These are phyloP conservation scores for Mercenaria mercenaria DNA, from an alignment of 1,140 invertebrate genomes.

Conservation along the genomic window DNA sequence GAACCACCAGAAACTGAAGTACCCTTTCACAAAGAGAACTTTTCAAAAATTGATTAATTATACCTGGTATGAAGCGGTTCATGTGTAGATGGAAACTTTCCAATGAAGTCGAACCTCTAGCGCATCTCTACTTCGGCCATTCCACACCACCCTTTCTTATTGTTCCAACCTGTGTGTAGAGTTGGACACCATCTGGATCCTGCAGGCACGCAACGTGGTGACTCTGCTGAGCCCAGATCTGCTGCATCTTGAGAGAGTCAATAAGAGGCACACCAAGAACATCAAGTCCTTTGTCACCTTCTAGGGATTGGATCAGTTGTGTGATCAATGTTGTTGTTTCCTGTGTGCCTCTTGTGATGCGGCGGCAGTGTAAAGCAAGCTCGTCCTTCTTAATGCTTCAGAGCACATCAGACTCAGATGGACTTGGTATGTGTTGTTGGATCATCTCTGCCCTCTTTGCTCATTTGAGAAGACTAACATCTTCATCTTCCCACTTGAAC, in stretches of 20 bases:
- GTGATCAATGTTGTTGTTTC: conserved; percentile 49
- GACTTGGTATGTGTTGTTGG: not conserved
- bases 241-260: conserved; percentile 27
- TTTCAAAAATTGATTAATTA: too few relatives aligned
- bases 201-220: conserved; percentile 69
- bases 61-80: conserved; percentile 28
- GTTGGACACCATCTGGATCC: conserved; percentile 62
- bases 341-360: conserved; percentile 64
- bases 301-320: conserved; percentile 12
- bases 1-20: too few relatives aligned
- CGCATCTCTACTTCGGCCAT: conserved; percentile 10
- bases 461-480: conserved; percentile 54
- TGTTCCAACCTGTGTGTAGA: conserved; percentile 68
- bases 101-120: conserved; percentile 24
- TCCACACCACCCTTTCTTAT: not conserved
- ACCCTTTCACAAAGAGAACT: too few relatives aligned
- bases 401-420: not conserved
- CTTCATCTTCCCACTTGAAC: conserved; percentile 68
- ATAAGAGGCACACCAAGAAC: conserved; percentile 20
- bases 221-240: conserved; percentile 46
- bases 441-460: conserved; percentile 68
- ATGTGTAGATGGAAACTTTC: not conserved
- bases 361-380: conserved; percentile 69
- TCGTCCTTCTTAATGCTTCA: conserved; percentile 47
- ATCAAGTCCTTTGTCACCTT: not conserved